These are phyloP conservation scores for Idaea straminata DNA, from an alignment of 2,888 invertebrate species.

Conservation along the genomic window DNA sequence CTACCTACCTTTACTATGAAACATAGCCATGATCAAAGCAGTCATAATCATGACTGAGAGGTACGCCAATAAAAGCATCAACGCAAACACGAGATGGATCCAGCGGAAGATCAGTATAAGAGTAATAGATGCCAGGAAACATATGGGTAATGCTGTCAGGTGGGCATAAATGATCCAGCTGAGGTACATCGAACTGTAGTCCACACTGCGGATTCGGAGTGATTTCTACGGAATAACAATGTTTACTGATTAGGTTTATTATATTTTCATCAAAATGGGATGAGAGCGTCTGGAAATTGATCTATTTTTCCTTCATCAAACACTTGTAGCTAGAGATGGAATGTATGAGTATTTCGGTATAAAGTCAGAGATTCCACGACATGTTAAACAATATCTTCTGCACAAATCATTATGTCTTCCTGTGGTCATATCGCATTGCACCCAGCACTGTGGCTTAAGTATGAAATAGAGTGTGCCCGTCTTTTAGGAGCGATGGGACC, in stretches of 20 bases:
- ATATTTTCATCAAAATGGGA: neutral
- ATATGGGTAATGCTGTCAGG: constrained; percentile 55
- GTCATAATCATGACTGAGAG: constrained; percentile 59
- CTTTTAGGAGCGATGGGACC: too few relatives aligned
- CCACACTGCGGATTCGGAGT: constrained; percentile 55
- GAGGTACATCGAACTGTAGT: constrained; percentile 54
- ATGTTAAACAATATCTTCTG: too few relatives aligned
- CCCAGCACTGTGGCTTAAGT: too few relatives aligned
- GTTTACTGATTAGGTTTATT: neutral
- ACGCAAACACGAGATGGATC: constrained; percentile 56
- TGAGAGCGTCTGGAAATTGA: neutral
- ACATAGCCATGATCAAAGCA: constrained; percentile 65
- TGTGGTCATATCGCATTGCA: too few relatives aligned
- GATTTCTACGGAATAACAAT: constrained; percentile 43
- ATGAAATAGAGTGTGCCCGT: too few relatives aligned
- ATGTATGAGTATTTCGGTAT: too few relatives aligned
- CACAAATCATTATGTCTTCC: too few relatives aligned
- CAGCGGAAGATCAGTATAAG: constrained; percentile 66
- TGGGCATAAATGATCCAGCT: constrained; percentile 59
- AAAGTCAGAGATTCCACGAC: too few relatives aligned
- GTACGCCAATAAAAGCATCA: constrained; percentile 53
- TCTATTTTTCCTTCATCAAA: too few relatives aligned
- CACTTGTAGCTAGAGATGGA: too few relatives aligned
- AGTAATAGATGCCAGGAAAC: constrained; percentile 50
- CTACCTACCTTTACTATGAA: constrained; percentile 51